phyloP scores from a whole-genome alignment of 2,888 invertebrate species.

The Gerris lacustris region DNA sequence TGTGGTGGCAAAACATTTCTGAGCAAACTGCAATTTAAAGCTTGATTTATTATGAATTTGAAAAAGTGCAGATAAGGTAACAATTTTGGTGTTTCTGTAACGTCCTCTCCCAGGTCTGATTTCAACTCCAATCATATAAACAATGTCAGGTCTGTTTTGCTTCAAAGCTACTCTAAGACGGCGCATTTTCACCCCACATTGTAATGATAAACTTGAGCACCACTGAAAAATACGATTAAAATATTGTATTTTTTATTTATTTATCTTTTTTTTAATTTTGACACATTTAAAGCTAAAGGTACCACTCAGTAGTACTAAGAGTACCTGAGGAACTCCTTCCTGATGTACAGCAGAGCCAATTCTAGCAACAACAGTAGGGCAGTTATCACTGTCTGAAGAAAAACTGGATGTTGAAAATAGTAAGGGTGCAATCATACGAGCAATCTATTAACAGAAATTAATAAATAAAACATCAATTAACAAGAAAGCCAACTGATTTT shows the following conservation, averaged over 20 bases:
- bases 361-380: conserved; percentile 60
- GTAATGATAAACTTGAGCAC: conserved; percentile 73
- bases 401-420: conserved; percentile 54
- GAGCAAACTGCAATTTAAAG: conserved; percentile 70
- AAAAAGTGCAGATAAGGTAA: conserved; percentile 84
- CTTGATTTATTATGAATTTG: conserved; percentile 80
- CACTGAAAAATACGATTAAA: conserved; percentile 25
- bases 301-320: background rate
- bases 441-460: conserved; percentile 40
- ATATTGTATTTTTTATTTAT: too few species aligned
- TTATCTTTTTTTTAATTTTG: too few species aligned
- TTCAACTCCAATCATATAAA: conserved; percentile 78
- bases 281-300: too few species aligned
- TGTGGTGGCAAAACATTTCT: conserved; percentile 67
- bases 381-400: conserved; percentile 78
- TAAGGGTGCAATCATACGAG: conserved; percentile 80
- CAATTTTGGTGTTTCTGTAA: conserved; percentile 80
- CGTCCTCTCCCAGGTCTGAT: conserved; percentile 77
- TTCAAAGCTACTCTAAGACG: conserved; percentile 47
- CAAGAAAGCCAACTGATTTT: too few species aligned
- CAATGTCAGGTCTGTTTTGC: conserved; percentile 54
- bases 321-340: conserved; percentile 43
- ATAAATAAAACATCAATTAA: too few species aligned
- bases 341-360: conserved; percentile 57
- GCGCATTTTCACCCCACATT: conserved; percentile 62